A percentile compares a stretch with the other conserved stretches of the same genome.
Evolutionary conservation across 2,797 vertebrate genomes (phyloP).

Genomic region (Dendrocincla fuliginosa): DNA sequence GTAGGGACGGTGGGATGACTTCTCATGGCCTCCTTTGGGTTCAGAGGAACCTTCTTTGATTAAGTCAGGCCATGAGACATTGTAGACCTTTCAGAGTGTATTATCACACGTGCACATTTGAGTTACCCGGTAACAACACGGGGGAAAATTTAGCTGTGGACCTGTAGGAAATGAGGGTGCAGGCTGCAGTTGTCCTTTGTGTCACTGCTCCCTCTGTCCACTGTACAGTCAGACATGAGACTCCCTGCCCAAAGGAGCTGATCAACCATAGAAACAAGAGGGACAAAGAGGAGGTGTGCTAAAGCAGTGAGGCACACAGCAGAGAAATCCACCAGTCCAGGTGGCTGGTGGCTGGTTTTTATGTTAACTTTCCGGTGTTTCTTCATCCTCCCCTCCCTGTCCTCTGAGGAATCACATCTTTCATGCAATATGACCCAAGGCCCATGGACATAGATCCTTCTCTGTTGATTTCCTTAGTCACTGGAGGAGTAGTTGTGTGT

Average conservation of each 20-base stretch:
- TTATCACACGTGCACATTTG: not conserved
- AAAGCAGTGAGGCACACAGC: not conserved
- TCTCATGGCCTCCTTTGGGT: not conserved
- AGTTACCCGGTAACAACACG: not conserved
- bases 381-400: not conserved
- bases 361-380: not conserved
- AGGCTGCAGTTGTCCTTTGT: not conserved
- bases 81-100: not conserved
- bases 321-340: not conserved
- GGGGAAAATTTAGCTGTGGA: not conserved
- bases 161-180: not conserved
- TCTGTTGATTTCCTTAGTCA: not conserved
- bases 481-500: not conserved
- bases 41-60: not conserved
- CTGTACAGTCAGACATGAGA: not conserved
- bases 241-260: not conserved
- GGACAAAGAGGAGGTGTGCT: not conserved
- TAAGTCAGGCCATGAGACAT: not conserved
- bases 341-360: not conserved
- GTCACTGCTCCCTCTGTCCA: not conserved
- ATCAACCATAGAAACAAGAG: not conserved
- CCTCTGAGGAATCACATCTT: not conserved
- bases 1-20: not conserved
- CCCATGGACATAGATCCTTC: not conserved
- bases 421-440: not conserved